A percentile compares a stretch with the other conserved stretches of the same genome.
phyloP scores from a whole-genome alignment of 2,797 vertebrate genomes.

The Fundulus diaphanus region DNA sequence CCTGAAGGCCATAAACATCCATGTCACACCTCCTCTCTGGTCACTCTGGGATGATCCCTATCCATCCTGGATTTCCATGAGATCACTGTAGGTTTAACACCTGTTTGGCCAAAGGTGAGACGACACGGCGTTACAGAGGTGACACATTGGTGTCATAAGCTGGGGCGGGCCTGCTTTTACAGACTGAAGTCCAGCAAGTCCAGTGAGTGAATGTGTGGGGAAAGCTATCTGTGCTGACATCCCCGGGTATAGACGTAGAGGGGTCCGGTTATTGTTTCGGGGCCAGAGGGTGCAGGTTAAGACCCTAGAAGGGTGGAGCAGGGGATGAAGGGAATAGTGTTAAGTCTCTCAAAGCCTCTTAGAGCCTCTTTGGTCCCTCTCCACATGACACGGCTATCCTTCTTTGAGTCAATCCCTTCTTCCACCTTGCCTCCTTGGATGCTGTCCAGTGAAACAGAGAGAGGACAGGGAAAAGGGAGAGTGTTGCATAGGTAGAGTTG shows the following conservation, averaged over 20 bases:
- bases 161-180: constrained; percentile 10
- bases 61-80: constrained; percentile 62
- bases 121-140: constrained; percentile 17
- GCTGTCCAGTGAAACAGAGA: constrained; percentile 49
- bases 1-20: constrained; percentile 10
- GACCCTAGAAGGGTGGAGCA: constrained; percentile 17
- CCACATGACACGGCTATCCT: constrained; percentile 76
- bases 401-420: constrained; percentile 75
- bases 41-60: constrained; percentile 61
- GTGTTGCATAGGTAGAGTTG: constrained; percentile 37
- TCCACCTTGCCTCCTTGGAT: constrained; percentile 70
- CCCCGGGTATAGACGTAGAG: constrained; percentile 9
- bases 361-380: constrained; percentile 80
- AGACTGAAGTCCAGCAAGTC: background rate
- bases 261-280: constrained; percentile 43
- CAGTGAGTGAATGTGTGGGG: background rate
- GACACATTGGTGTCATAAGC: constrained; percentile 26
- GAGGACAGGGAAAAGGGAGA: constrained; percentile 41
- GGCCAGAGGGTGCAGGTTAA: constrained; percentile 28
- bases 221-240: constrained; percentile 1
- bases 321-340: constrained; percentile 59
- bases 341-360: constrained; percentile 80
- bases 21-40: constrained; percentile 31
- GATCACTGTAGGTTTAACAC: constrained; percentile 61
- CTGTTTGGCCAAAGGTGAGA: constrained; percentile 49